Conservation (phyloP, 2,888 invertebrate species). For the Agrotis puta region DNA sequence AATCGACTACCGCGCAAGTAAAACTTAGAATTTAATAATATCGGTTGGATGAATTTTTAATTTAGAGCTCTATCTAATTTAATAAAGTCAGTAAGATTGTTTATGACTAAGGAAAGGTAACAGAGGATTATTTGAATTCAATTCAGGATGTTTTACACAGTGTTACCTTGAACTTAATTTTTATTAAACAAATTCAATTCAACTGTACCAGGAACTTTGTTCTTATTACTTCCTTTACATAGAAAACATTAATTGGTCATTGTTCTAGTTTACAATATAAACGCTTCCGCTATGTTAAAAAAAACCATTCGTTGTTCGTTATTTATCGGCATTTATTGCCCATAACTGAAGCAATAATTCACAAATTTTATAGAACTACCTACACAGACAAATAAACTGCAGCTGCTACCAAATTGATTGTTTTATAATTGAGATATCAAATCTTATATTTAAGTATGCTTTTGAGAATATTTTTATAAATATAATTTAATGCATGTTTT, state of each 20-base stretch:
- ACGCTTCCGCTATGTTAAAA: conserved; percentile 40
- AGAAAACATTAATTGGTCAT: conserved; percentile 56
- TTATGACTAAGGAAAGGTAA: not conserved
- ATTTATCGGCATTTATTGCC: conserved; percentile 16
- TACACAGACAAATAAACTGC: not conserved
- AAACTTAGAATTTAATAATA: not conserved
- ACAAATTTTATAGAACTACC: conserved; percentile 12
- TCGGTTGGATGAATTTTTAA: not conserved
- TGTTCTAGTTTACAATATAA: conserved; percentile 43
- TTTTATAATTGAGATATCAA: not conserved
- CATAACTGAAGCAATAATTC: conserved; percentile 1
- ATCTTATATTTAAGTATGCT: not conserved
- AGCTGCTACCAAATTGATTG: conserved; percentile 2
- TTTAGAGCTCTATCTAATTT: not conserved
- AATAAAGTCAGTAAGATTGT: not conserved
- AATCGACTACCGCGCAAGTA: too few species aligned
- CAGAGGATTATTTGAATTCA: conserved; percentile 15
- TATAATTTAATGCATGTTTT: too few species aligned
- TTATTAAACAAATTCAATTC: conserved; percentile 61
- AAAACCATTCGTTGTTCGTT: conserved; percentile 18
- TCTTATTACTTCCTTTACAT: conserved; percentile 60
- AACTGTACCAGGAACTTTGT: conserved; percentile 61
- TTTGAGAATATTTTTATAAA: too few species aligned
- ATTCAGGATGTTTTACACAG: conserved; percentile 23
- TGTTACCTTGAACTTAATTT: conserved; percentile 60